Percentiles rank a stretch among this genome's conserved stretches.
phyloP scores from a whole-genome alignment of 2,113 vertebrate species.

The Megaptera novaeangliae region DNA sequence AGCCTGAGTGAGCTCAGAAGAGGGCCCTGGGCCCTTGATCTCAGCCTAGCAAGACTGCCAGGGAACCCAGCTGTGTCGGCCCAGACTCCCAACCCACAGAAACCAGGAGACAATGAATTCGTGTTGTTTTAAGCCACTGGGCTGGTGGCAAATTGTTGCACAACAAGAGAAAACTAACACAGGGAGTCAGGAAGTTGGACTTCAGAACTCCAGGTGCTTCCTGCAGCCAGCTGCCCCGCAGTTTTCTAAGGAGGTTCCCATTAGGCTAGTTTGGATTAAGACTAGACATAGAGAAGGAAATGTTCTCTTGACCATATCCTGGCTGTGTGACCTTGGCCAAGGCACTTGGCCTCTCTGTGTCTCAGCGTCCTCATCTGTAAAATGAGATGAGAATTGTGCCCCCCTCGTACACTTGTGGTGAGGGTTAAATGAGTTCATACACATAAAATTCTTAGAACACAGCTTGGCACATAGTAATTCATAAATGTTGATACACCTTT shows the following conservation, averaged over 20 bases:
- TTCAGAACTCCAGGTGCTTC: not conserved
- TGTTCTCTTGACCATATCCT: not conserved
- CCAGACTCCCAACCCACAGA: not conserved
- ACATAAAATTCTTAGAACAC: no score
- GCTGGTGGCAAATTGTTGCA: not conserved
- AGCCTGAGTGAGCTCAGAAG: no score
- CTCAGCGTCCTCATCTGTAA: not conserved
- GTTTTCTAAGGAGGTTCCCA: not conserved
- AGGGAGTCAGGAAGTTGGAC: not conserved
- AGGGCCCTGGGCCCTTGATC: no score
- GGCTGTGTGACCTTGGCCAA: not conserved
- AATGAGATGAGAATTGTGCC: no score
- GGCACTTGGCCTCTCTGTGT: not conserved
- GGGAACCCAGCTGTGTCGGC: fast-evolving
- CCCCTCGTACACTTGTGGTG: no score
- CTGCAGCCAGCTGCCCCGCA: fast-evolving
- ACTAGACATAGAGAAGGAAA: not conserved
- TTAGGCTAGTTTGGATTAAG: not conserved
- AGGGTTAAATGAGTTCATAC: not conserved
- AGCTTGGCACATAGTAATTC: not conserved
- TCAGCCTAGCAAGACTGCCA: not conserved
- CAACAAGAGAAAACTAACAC: not conserved
- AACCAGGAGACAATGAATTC: no score
- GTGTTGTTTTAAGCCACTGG: not conserved
- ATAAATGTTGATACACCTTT: fast-evolving